Conservation (phyloP, 1,140 invertebrate genomes). For the Metaphire vulgaris region DNA sequence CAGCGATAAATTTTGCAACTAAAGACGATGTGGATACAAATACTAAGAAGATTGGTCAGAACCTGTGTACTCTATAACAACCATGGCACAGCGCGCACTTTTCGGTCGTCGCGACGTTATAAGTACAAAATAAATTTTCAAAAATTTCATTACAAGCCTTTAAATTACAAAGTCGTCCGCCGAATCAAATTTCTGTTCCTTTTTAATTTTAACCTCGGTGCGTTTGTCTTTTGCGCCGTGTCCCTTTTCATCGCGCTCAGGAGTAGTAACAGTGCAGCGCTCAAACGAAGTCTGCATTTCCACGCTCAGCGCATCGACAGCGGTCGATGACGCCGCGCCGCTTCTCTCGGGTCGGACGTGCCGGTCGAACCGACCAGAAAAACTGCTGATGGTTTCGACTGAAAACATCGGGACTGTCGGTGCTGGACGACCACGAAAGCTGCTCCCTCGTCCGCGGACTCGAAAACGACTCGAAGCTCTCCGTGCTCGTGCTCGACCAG, state of each 20-base stretch:
- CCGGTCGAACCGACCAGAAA: not conserved
- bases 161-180: no score
- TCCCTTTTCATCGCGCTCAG: not conserved
- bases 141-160: no score
- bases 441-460: not conserved
- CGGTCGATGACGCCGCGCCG: not conserved
- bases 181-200: not conserved
- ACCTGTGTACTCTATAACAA: no score
- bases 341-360: not conserved
- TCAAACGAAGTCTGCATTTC: constrained; percentile 24
- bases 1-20: no score
- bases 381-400: not conserved
- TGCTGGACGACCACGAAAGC: not conserved
- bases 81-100: no score
- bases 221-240: not conserved
- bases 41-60: no score
- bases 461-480: constrained; percentile 31
- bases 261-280: constrained; percentile 18
- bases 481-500: constrained; percentile 36
- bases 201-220: not conserved
- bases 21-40: no score
- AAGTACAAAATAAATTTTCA: no score
- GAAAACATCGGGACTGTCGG: not conserved
- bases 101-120: no score
- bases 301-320: not conserved